phyloP scores from a whole-genome alignment of 2,888 invertebrate genomes.

The Nesidiocoris tenuis region DNA sequence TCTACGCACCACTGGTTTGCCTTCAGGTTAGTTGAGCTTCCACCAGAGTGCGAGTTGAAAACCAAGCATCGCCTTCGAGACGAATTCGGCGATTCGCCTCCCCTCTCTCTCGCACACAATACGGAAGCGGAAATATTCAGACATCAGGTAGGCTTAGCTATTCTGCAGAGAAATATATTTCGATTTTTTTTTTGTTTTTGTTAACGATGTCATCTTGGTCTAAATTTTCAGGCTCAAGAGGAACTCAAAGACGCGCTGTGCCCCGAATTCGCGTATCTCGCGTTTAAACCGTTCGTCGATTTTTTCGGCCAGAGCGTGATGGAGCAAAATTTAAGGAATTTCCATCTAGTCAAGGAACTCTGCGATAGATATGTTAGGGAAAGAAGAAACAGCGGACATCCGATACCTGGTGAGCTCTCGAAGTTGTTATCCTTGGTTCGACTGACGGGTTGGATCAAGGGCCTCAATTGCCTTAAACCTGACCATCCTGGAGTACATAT shows the following conservation, averaged over 20 bases:
- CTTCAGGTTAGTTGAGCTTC: slow-evolving; percentile 27
- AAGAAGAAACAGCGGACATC: slow-evolving; percentile 52
- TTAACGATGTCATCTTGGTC: neutral
- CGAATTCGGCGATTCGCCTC: slow-evolving; percentile 39
- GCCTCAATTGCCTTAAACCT: too few species aligned
- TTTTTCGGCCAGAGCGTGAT: slow-evolving; percentile 71
- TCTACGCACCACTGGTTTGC: too few species aligned
- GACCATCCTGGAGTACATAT: too few species aligned
- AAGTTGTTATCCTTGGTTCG: too few species aligned
- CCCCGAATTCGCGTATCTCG: slow-evolving; percentile 77
- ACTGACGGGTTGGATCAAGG: too few species aligned
- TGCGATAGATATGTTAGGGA: slow-evolving; percentile 68
- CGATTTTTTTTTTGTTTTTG: neutral
- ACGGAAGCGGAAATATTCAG: slow-evolving; percentile 24
- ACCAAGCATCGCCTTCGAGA: slow-evolving; percentile 32
- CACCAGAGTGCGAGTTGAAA: slow-evolving; percentile 36
- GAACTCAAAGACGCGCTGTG: slow-evolving; percentile 82
- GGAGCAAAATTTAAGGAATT: slow-evolving; percentile 73
- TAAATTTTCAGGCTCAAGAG: slow-evolving; percentile 57
- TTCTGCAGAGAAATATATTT: too few species aligned
- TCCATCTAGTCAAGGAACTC: slow-evolving; percentile 71
- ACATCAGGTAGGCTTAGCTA: slow-evolving; percentile 25
- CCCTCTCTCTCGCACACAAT: slow-evolving; percentile 3
- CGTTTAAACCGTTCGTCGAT: slow-evolving; percentile 74
- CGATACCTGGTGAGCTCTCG: slow-evolving; percentile 49